Evolutionary conservation across 2,113 vertebrate species (phyloP).

Genomic region (Papio anubis): DNA sequence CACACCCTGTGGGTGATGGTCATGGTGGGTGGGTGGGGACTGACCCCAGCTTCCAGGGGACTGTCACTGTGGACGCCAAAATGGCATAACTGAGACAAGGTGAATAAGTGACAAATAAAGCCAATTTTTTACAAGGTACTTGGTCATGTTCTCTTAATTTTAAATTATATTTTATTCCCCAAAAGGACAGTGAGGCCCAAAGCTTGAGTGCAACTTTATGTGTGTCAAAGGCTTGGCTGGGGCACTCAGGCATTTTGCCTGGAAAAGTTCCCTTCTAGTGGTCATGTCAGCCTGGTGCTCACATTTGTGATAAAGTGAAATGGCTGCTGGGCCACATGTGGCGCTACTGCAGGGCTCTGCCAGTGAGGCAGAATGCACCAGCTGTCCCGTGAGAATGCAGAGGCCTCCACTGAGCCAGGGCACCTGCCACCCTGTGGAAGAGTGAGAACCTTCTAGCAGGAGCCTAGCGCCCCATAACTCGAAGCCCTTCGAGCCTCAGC

Average conservation of each 20-base stretch:
- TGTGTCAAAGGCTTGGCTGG: background rate
- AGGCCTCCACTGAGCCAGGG: background rate
- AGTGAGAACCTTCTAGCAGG: background rate
- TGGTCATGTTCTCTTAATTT: background rate
- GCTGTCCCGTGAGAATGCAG: background rate
- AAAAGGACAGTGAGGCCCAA: background rate
- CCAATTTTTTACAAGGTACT: conserved; percentile 51
- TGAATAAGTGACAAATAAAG: conserved; percentile 71
- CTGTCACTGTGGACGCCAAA: conserved; percentile 73
- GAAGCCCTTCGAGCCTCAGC: background rate
- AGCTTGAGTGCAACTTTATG: background rate
- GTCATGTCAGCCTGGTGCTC: background rate
- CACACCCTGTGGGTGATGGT: background rate
- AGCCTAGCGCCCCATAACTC: accelerated
- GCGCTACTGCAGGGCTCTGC: background rate
- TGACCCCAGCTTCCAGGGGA: conserved; percentile 49
- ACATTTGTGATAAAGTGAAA: background rate
- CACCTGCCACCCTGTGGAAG: background rate
- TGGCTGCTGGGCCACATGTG: background rate
- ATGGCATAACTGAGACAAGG: conserved; percentile 62
- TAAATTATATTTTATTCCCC: background rate
- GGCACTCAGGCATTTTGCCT: background rate
- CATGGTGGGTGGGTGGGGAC: background rate
- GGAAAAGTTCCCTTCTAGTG: no score
- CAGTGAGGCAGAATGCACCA: background rate